These are phyloP conservation scores for Mythimna albipuncta DNA, from an alignment of 2,888 invertebrate genomes.

Conservation along the genomic window DNA sequence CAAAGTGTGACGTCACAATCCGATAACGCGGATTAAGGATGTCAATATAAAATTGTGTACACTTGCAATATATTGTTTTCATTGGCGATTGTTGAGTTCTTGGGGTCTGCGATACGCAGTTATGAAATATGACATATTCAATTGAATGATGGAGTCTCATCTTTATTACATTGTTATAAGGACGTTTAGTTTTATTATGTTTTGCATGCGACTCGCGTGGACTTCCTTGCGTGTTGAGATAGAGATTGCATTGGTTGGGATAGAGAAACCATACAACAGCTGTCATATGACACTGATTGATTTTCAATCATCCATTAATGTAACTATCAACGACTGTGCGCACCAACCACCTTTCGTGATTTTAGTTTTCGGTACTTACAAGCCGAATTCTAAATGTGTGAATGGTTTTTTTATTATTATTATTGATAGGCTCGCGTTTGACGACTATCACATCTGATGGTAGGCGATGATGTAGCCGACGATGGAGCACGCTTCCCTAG, in stretches of 20 bases:
- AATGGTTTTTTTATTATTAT: too few relatives aligned
- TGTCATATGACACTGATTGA: background rate
- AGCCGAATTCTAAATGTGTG: background rate
- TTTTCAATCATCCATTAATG: background rate
- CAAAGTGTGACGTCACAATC: slow-evolving; percentile 69
- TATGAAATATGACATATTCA: slow-evolving; percentile 38
- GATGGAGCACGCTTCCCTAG: too few relatives aligned
- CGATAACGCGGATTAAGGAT: slow-evolving; percentile 65
- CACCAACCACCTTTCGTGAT: too few relatives aligned
- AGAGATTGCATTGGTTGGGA: background rate
- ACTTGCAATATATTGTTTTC: slow-evolving; percentile 36
- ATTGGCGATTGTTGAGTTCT: slow-evolving; percentile 22
- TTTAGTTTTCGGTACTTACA: background rate
- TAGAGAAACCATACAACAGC: slow-evolving; percentile 4
- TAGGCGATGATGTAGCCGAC: too few relatives aligned
- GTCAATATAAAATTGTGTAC: slow-evolving; percentile 45
- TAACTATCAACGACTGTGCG: background rate
- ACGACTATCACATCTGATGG: too few relatives aligned
- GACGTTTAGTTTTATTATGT: slow-evolving; percentile 19
- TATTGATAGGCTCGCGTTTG: too few relatives aligned
- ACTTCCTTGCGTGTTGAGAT: background rate
- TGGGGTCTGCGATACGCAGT: slow-evolving; percentile 40
- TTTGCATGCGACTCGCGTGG: background rate
- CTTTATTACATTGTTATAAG: slow-evolving; percentile 29
- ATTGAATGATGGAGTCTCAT: slow-evolving; percentile 43